Evolutionary conservation across 2,113 vertebrate species (phyloP), one percentile per base, ranked within the genome.

Genomic region (Empidonax traillii): DNA sequence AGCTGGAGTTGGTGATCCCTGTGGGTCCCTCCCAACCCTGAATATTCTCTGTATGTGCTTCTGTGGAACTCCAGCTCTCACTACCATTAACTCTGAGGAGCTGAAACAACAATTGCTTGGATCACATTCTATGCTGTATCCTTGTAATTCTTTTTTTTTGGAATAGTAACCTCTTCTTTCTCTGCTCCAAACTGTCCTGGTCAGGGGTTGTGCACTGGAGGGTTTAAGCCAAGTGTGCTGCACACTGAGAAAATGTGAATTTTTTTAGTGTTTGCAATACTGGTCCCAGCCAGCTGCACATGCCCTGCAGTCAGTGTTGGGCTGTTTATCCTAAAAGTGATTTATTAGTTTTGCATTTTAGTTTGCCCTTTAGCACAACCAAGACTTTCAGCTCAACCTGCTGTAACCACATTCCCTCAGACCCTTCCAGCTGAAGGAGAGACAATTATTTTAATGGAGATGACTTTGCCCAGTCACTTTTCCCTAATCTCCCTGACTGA

Each of bases 341-440:
- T 47, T 79, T 5, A 19, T 79, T 5, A 19, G 31, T 19, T 92
- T 25, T 87, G 89, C 53, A 47, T 22, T 9, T 51, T 25, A 51
- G 33, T 72, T 69, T 83, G 75, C 87, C 82, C 74, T 93, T 39
- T 77, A 55, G 33, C 58, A 51, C 35, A 49, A 51, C 4, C 67
- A 13, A 73, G 74, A 68, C 81, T 85, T n/a, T 25, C 73, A 87
- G 59, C 84, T 91, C 91, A 58, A n/a, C 69, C 86, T 73, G 37
- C 51, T 78, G 19, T 14, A 65, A n/a, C 66, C 15, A 10, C 7
- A 62, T 35, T 61, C 67, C 39, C 73, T 55, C 21, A 33, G 1
- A 18, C n/a, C 55, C 53, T 30, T 53, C 67, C 43, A 37, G 25
- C 63, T 59, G 62, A 46, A 58, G 62, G 56, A 75, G 11, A 67